phyloP scores from a whole-genome alignment of 1,140 invertebrate species.

The Apis florea region DNA sequence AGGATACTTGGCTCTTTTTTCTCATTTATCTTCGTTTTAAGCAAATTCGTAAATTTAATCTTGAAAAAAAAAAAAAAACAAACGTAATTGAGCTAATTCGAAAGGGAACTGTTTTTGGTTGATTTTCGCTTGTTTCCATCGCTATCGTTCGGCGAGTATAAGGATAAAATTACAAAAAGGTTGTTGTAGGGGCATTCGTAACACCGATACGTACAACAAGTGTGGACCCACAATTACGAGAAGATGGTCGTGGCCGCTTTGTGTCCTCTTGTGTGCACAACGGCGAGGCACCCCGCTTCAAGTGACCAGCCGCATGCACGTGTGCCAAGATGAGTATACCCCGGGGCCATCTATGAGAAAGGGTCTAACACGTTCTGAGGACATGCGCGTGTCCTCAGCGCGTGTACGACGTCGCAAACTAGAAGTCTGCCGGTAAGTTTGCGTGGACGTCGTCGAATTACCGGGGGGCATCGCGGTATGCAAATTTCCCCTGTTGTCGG shows the following conservation, averaged over 20 bases:
- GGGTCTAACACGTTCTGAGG: conserved; percentile 54
- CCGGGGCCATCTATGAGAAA: conserved; percentile 30
- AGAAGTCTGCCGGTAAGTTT: conserved; percentile 55
- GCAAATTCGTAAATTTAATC: too few species aligned
- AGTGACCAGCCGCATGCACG: conserved; percentile 53
- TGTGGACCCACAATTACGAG: neutral
- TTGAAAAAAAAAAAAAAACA: too few species aligned
- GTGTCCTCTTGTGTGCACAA: conserved; percentile 26
- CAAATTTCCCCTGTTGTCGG: conserved; percentile 46
- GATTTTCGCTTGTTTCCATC: too few species aligned
- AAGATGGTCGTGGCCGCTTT: conserved; percentile 3
- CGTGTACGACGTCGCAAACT: conserved; percentile 58
- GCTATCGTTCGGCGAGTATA: too few species aligned
- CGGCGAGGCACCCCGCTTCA: conserved; percentile 4
- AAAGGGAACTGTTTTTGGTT: too few species aligned
- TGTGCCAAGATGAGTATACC: conserved; percentile 50
- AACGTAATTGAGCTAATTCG: too few species aligned
- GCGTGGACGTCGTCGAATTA: conserved; percentile 52
- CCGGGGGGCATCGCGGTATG: conserved; percentile 52
- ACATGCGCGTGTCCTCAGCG: conserved; percentile 55
- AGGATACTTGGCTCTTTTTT: too few species aligned
- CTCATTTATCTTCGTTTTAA: too few species aligned
- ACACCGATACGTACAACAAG: too few species aligned
- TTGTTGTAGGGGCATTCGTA: too few species aligned
- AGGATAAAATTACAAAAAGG: too few species aligned